phyloP scores from a whole-genome alignment of 2,797 vertebrate genomes.

The Molossus alvarezi region DNA sequence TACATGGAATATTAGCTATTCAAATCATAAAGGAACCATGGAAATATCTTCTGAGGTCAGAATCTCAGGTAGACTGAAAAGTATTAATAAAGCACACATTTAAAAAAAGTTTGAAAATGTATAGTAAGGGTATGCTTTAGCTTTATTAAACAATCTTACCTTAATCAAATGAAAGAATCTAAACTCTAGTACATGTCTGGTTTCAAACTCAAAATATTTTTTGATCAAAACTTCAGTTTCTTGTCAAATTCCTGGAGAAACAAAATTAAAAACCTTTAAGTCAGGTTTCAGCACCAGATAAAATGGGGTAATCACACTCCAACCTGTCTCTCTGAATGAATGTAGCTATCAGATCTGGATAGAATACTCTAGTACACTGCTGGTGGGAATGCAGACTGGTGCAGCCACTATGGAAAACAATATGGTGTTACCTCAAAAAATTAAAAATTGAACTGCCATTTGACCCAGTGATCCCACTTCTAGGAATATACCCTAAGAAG shows the following conservation, averaged over 20 bases:
- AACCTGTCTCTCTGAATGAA: neutral
- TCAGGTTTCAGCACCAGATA: neutral
- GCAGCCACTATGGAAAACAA: too few relatives aligned
- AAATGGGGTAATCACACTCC: conserved; percentile 1
- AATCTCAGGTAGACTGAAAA: neutral
- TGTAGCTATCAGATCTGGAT: neutral
- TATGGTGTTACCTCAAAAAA: too few relatives aligned
- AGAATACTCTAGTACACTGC: neutral
- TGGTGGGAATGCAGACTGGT: too few relatives aligned
- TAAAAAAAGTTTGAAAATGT: conserved; percentile 48
- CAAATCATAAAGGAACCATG: neutral
- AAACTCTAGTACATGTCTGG: conserved; percentile 83
- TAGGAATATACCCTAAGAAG: too few relatives aligned
- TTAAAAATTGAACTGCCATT: too few relatives aligned
- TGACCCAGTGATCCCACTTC: too few relatives aligned
- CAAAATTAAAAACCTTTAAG: conserved; percentile 67
- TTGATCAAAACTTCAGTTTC: conserved; percentile 48
- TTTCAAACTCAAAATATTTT: conserved; percentile 33
- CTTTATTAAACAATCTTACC: conserved; percentile 84
- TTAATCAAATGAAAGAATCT: conserved; percentile 84
- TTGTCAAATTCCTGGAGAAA: conserved; percentile 75
- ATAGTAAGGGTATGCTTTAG: neutral
- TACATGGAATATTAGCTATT: neutral
- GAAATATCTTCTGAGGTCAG: neutral
- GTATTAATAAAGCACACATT: neutral